Percentiles rank a stretch among this genome's conserved stretches.
phyloP scores from a whole-genome alignment of 1,140 invertebrate species.

The Megathymus violae region DNA sequence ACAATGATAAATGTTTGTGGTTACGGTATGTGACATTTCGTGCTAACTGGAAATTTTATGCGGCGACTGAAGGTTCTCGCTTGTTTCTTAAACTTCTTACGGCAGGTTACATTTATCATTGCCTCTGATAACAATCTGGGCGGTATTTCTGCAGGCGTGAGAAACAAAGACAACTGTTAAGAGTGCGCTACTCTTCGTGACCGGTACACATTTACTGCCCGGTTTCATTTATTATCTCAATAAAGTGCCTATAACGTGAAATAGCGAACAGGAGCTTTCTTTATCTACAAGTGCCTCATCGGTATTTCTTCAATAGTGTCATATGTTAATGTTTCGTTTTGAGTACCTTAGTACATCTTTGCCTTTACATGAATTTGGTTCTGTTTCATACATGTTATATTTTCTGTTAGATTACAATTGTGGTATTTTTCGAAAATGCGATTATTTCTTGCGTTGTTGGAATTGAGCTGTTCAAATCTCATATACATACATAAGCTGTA shows the following conservation, averaged over 20 bases:
- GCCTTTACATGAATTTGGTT: no score
- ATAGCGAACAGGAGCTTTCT: conserved; percentile 25
- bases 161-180: conserved; percentile 59
- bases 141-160: conserved; percentile 64
- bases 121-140: conserved; percentile 59
- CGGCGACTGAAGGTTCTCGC: conserved; percentile 29
- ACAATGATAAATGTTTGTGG: conserved; percentile 24
- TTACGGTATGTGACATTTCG: conserved; percentile 23
- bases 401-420: neutral
- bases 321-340: no score
- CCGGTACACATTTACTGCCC: conserved; percentile 37
- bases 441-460: no score
- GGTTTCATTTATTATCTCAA: conserved; percentile 18
- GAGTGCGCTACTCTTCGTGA: conserved; percentile 43
- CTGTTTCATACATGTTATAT: no score
- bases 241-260: conserved; percentile 22
- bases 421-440: no score
- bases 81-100: conserved; percentile 35
- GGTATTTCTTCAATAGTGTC: neutral
- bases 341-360: no score
- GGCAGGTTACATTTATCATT: conserved; percentile 68
- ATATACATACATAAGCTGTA: no score
- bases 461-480: no score
- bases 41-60: conserved; percentile 32
- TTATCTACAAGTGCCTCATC: no score